A percentile compares a stretch with the other conserved stretches of the same genome.
phyloP scores from a whole-genome alignment of 1,140 invertebrate genomes.

The Hydropsyche tenuis region DNA sequence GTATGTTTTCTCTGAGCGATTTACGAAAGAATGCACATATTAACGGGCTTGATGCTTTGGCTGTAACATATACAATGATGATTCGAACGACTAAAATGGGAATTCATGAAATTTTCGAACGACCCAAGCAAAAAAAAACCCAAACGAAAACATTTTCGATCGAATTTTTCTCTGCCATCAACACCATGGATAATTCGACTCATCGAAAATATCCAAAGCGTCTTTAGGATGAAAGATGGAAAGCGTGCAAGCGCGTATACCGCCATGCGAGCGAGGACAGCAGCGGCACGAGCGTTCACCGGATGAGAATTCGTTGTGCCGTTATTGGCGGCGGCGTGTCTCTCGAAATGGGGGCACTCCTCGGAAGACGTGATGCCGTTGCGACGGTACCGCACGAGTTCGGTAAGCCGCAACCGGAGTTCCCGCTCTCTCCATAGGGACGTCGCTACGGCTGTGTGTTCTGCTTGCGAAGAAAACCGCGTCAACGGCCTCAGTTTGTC shows the following conservation, averaged over 20 bases:
- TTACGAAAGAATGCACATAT: no score
- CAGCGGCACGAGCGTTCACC: conserved; percentile 57
- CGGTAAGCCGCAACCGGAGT: conserved; percentile 79
- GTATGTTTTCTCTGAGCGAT: no score
- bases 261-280: conserved; percentile 45
- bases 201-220: neutral
- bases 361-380: conserved; percentile 81
- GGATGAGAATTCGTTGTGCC: conserved; percentile 52
- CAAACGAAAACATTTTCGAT: no score
- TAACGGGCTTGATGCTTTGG: no score
- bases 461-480: conserved; percentile 84
- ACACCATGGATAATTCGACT: no score
- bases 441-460: conserved; percentile 79
- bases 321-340: conserved; percentile 66
- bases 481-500: conserved; percentile 85
- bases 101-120: no score
- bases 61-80: no score
- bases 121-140: no score
- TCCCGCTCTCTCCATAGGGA: conserved; percentile 85
- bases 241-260: conserved; percentile 40
- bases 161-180: no score
- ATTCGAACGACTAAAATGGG: no score
- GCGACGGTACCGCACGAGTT: conserved; percentile 81
- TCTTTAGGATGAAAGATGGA: neutral
- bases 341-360: conserved; percentile 84